A percentile compares a stretch with the other conserved stretches of the same genome.
phyloP scores from a whole-genome alignment of 2,888 invertebrate species.

The Deilephila porcellus region DNA sequence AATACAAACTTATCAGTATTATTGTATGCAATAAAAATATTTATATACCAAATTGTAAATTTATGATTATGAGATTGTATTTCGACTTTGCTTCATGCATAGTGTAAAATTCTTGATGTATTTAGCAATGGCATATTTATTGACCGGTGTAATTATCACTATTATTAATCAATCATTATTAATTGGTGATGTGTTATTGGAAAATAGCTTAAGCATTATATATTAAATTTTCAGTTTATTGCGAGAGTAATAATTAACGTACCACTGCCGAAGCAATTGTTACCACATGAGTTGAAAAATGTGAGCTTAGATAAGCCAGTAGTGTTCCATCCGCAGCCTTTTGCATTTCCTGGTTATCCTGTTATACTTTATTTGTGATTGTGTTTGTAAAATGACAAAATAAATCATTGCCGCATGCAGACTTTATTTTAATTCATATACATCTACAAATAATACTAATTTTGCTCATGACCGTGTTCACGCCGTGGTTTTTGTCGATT shows the following conservation, averaged over 20 bases:
- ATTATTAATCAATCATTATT: not conserved
- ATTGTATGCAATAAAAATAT: constrained; percentile 12
- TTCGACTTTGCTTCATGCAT: not conserved
- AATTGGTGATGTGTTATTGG: not conserved
- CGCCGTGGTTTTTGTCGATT: not conserved
- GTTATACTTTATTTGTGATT: constrained; percentile 61
- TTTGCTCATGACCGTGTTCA: not conserved
- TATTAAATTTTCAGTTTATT: constrained; percentile 20
- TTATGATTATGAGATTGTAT: not conserved
- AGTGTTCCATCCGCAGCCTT: constrained; percentile 72
- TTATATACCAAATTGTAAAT: constrained; percentile 1
- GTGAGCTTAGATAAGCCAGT: constrained; percentile 57
- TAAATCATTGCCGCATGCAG: constrained; percentile 7
- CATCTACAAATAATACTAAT: not conserved
- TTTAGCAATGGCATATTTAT: constrained; percentile 18
- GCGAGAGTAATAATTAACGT: not conserved
- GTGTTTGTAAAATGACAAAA: constrained; percentile 11
- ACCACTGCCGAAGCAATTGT: constrained; percentile 57
- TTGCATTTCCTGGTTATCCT: constrained; percentile 74
- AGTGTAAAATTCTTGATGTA: not conserved
- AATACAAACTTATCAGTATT: constrained; percentile 22
- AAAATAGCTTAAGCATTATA: not conserved
- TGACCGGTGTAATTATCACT: constrained; percentile 8
- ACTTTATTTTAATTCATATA: constrained; percentile 13
- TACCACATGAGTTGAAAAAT: constrained; percentile 66